These are phyloP conservation scores for Crax fasciolata DNA, from an alignment of 2,797 vertebrate genomes.

Conservation along the genomic window DNA sequence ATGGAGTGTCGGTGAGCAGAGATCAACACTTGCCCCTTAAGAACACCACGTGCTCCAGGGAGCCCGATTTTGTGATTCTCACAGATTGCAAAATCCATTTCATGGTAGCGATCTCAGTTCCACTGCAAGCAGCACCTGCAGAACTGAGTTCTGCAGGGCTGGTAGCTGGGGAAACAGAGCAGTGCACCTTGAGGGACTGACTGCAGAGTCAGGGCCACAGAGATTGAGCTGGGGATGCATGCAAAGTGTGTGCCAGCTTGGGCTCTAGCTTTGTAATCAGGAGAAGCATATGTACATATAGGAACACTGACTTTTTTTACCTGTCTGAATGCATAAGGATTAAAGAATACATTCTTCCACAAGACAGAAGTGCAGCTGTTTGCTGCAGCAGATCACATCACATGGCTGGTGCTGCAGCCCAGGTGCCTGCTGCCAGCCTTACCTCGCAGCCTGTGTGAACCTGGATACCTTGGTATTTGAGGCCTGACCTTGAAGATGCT, in stretches of 20 bases:
- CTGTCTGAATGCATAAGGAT: background rate
- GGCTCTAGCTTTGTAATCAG: background rate
- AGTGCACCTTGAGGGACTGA: background rate
- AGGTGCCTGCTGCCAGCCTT: background rate
- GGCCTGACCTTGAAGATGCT: conserved; percentile 40
- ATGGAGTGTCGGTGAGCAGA: conserved; percentile 86
- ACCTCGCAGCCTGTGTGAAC: background rate
- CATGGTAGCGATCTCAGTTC: background rate
- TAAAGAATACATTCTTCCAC: background rate
- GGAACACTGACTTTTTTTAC: background rate
- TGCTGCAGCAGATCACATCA: conserved; percentile 9
- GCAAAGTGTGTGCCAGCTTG: background rate
- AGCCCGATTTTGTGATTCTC: background rate
- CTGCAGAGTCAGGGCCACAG: background rate
- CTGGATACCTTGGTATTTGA: background rate
- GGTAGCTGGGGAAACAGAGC: background rate
- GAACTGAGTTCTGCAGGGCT: background rate
- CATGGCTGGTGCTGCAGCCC: background rate
- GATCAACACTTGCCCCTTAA: background rate
- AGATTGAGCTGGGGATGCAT: accelerated
- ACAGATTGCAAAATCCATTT: background rate
- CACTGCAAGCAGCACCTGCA: background rate
- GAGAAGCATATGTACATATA: background rate
- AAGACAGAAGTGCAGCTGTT: background rate
- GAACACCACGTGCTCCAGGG: background rate